phyloP scores from a whole-genome alignment of 2,888 invertebrate species.

The Sesamia inferens region DNA sequence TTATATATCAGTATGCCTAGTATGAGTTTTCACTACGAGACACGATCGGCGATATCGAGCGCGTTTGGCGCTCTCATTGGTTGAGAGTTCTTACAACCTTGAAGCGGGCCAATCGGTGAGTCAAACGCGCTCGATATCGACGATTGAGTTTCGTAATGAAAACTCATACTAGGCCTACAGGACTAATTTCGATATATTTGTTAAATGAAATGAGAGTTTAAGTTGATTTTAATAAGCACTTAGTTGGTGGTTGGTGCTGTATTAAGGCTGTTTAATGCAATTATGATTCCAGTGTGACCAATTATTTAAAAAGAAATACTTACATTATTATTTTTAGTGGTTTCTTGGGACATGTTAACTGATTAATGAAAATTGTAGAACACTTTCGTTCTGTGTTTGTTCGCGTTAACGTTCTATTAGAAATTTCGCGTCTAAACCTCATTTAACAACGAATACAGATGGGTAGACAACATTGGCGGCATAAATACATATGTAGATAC shows the following conservation, averaged over 20 bases:
- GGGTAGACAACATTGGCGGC: conserved; percentile 45
- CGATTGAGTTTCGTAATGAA: too few species aligned
- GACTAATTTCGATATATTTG: background rate
- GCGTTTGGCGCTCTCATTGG: too few species aligned
- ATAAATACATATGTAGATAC: background rate
- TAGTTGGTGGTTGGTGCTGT: background rate
- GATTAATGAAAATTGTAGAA: background rate
- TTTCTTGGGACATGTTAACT: background rate
- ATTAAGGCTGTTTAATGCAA: background rate
- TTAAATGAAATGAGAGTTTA: background rate
- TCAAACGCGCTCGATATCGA: too few species aligned
- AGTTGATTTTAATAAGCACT: background rate
- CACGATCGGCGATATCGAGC: too few species aligned
- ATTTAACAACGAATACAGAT: conserved; percentile 21
- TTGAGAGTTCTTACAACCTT: too few species aligned
- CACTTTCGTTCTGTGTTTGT: background rate
- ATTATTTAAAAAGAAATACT: conserved; percentile 21
- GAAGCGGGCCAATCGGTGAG: too few species aligned
- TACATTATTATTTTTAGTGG: conserved; percentile 5
- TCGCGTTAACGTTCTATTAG: conserved; percentile 14
- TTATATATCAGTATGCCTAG: too few species aligned
- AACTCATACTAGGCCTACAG: too few species aligned
- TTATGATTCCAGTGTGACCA: too few species aligned
- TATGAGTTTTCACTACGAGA: too few species aligned
- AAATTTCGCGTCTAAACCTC: conserved; percentile 16